Percentiles rank a stretch among this genome's conserved stretches.
Conservation (phyloP, 2,797 vertebrate genomes). For the Taeniopygia guttata region DNA sequence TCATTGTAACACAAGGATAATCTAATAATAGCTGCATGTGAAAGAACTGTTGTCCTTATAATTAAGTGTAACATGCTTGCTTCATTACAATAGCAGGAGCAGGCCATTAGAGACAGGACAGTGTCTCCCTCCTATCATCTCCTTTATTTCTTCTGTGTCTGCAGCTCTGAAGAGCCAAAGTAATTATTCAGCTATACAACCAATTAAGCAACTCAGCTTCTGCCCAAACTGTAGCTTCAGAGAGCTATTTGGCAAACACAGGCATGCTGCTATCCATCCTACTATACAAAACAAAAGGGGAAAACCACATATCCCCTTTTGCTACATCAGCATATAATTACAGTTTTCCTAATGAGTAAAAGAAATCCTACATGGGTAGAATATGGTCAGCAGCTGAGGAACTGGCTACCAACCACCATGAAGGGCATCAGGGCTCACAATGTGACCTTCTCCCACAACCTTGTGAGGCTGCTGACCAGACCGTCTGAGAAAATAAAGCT, state of each 20-base stretch:
- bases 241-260: neutral
- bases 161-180: neutral
- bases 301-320: neutral
- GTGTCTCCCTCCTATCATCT: neutral
- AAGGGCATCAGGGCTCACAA: neutral
- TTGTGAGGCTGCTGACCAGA: neutral
- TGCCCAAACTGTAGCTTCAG: neutral
- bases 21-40: conserved; percentile 23
- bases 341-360: neutral
- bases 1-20: neutral
- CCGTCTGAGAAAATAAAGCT: conserved; percentile 49
- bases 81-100: neutral
- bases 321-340: neutral
- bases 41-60: conserved; percentile 1
- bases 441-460: conserved; percentile 7
- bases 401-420: neutral
- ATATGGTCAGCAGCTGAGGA: neutral
- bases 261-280: neutral
- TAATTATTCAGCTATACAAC: neutral
- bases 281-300: neutral
- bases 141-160: neutral
- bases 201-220: neutral
- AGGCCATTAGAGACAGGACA: neutral
- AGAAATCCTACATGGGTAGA: neutral
- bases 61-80: conserved; percentile 1